These are phyloP conservation scores for Ophraella communa DNA, from an alignment of 2,888 invertebrate genomes.

Conservation along the genomic window DNA sequence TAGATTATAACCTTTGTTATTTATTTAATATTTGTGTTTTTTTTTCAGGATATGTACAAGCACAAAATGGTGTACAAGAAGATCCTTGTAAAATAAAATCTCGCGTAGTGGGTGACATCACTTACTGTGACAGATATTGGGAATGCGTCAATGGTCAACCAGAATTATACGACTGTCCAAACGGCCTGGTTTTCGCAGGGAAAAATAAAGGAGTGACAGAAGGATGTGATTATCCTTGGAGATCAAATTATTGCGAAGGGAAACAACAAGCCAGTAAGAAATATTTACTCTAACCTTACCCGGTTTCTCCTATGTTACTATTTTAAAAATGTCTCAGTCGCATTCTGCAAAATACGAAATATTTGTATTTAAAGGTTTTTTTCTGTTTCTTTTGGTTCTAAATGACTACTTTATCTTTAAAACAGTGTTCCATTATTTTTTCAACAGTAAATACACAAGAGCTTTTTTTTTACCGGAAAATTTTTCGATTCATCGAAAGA, in stretches of 20 bases:
- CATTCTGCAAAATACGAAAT: no score
- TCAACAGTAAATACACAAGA: no score
- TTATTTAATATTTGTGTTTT: neutral
- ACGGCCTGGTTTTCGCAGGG: slow-evolving; percentile 88
- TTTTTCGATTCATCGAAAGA: no score
- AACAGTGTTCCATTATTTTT: no score
- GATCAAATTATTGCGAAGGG: slow-evolving; percentile 85
- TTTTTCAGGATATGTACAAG: slow-evolving; percentile 44
- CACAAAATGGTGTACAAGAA: slow-evolving; percentile 63
- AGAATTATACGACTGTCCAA: slow-evolving; percentile 87
- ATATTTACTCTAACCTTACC: no score
- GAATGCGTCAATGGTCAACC: slow-evolving; percentile 85
- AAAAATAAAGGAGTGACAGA: slow-evolving; percentile 88
- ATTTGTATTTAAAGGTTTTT: no score
- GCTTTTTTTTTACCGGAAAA: no score
- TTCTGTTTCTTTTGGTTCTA: no score
- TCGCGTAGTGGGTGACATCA: slow-evolving; percentile 77
- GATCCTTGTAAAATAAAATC: slow-evolving; percentile 85
- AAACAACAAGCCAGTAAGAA: slow-evolving; percentile 77
- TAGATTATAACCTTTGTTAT: neutral
- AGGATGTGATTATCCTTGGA: slow-evolving; percentile 90
- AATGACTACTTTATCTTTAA: no score
- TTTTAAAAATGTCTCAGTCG: no score
- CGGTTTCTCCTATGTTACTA: no score
- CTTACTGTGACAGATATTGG: slow-evolving; percentile 84